These are phyloP conservation scores for Lordiphosa collinella DNA, from an alignment of 1,140 invertebrate species.

Conservation along the genomic window DNA sequence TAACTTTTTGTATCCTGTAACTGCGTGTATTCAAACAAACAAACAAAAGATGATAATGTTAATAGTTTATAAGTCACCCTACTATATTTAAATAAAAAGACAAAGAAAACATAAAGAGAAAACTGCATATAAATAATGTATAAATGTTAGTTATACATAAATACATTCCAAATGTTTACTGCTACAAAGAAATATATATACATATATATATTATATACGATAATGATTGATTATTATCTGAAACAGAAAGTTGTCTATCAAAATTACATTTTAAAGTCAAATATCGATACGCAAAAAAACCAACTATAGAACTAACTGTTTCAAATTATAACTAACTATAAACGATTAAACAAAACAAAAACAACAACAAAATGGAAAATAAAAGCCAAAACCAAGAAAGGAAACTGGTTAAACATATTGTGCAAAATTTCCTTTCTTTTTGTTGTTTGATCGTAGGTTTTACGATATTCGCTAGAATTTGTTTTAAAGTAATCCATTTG, in stretches of 20 bases:
- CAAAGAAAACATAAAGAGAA: constrained; percentile 40
- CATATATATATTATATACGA: constrained; percentile 5
- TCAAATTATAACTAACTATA: constrained; percentile 22
- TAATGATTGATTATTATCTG: constrained; percentile 22
- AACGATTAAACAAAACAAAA: constrained; percentile 4
- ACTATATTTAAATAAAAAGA: constrained; percentile 19
- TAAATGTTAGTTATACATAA: constrained; percentile 63
- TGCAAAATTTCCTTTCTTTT: too few relatives aligned
- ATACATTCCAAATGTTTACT: constrained; percentile 73
- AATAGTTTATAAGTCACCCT: constrained; percentile 10
- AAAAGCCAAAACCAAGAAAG: constrained; percentile 10
- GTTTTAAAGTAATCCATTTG: too few relatives aligned
- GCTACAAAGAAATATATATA: constrained; percentile 27
- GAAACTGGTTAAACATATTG: too few relatives aligned
- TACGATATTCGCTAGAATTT: too few relatives aligned
- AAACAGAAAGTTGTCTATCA: constrained; percentile 43
- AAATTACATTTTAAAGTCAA: constrained; percentile 65
- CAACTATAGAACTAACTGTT: constrained; percentile 27
- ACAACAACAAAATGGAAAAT: constrained; percentile 24
- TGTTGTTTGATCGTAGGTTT: too few relatives aligned
- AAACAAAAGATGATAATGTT: constrained; percentile 31
- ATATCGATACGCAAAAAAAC: constrained; percentile 24
- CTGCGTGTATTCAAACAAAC: constrained; percentile 3
- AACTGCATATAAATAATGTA: constrained; percentile 59
- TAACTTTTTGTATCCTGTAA: constrained; percentile 3